Evolutionary conservation across 2,113 vertebrate species (phyloP).

Genomic region (Condylura cristata): DNA sequence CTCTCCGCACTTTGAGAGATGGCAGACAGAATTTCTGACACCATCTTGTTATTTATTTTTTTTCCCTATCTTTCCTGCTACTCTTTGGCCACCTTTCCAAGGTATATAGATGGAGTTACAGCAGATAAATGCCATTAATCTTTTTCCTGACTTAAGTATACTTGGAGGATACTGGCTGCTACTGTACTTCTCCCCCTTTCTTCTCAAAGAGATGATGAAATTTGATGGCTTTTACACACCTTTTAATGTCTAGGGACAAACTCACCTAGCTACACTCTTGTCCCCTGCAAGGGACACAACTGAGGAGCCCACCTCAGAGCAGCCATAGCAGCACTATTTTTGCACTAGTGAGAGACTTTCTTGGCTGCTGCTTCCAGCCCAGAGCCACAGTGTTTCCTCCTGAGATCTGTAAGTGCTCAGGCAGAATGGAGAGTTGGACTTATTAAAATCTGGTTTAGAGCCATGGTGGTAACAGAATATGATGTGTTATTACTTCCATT

Average conservation of each 20-base stretch:
- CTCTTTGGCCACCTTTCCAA: background rate
- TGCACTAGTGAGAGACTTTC: background rate
- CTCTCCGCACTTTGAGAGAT: background rate
- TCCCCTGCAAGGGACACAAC: background rate
- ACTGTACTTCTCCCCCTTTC: background rate
- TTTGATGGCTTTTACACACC: slow-evolving; percentile 27
- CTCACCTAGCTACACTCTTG: background rate
- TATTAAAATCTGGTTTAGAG: slow-evolving; percentile 70
- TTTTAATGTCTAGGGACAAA: background rate
- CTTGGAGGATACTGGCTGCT: background rate
- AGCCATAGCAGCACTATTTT: background rate
- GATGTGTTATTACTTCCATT: slow-evolving; percentile 66
- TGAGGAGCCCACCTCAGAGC: background rate
- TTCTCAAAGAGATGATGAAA: background rate
- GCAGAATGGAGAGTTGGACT: slow-evolving; percentile 46
- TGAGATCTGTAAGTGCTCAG: slow-evolving; percentile 41
- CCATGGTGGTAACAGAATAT: slow-evolving; percentile 54
- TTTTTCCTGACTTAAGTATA: background rate
- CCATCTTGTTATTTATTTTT: background rate
- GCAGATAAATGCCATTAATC: background rate
- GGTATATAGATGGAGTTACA: background rate
- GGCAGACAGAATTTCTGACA: slow-evolving; percentile 32
- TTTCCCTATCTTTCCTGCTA: background rate
- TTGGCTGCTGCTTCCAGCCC: slow-evolving; percentile 25
- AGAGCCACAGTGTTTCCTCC: background rate